Percentiles rank a stretch among this genome's conserved stretches.
phyloP scores from a whole-genome alignment of 2,113 vertebrate genomes.

The Bos javanicus region DNA sequence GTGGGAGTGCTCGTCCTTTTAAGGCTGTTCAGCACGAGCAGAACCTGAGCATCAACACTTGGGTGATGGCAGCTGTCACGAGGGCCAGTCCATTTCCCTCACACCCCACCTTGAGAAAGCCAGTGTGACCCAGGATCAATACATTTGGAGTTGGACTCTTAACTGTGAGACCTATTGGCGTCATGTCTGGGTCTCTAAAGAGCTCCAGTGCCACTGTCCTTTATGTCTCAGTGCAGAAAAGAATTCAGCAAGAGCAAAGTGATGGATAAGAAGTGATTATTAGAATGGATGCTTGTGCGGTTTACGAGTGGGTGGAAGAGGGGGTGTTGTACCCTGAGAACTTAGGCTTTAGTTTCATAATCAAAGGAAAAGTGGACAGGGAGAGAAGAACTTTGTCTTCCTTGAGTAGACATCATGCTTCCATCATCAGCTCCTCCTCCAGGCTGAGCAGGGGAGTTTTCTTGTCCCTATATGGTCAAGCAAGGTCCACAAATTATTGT shows the following conservation, averaged over 20 bases:
- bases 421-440: neutral
- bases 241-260: neutral
- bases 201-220: neutral
- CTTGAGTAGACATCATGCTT: neutral
- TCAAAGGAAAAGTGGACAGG: neutral
- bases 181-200: neutral
- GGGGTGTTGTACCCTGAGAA: neutral
- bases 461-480: neutral
- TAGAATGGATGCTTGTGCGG: neutral
- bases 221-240: neutral
- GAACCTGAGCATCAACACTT: neutral
- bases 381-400: neutral
- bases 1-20: neutral
- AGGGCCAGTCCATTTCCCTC: neutral
- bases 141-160: neutral
- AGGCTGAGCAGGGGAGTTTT: neutral
- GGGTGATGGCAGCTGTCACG: accelerated
- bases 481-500: neutral
- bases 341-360: neutral
- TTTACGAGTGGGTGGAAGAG: neutral
- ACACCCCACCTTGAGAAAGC: neutral
- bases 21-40: accelerated
- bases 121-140: accelerated
- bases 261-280: neutral
- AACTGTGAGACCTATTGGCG: neutral